Percentiles rank a stretch among this genome's conserved stretches.
Evolutionary conservation across 1,140 invertebrate genomes (phyloP).

Genomic region (Trichonephila inaurata): DNA sequence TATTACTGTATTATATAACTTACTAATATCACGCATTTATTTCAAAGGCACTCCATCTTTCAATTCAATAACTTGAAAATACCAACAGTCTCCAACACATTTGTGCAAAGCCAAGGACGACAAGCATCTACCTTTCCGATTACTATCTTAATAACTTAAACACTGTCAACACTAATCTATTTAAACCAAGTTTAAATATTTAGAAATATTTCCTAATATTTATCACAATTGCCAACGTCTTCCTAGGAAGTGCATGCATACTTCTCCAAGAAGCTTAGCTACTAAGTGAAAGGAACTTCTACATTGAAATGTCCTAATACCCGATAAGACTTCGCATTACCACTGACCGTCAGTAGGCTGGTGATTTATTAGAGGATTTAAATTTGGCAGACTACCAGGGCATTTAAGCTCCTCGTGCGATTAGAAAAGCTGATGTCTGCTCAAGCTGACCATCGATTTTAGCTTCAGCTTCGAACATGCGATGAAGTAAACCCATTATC

Average conservation of each 20-base stretch:
- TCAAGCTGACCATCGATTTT: constrained; percentile 30
- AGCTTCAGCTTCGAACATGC: neutral
- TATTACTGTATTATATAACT: too few species aligned
- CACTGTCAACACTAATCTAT: neutral
- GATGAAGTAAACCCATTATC: constrained; percentile 25
- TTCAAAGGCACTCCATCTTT: too few species aligned
- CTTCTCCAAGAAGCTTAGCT: neutral
- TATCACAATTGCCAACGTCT: constrained; percentile 2
- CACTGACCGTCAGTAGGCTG: constrained; percentile 15
- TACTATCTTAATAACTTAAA: neutral
- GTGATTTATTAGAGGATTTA: constrained; percentile 49
- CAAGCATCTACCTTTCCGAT: neutral
- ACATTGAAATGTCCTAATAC: constrained; percentile 39
- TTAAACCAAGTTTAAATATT: neutral
- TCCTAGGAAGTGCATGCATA: neutral
- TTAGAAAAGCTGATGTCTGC: constrained; percentile 33
- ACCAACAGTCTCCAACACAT: too few species aligned
- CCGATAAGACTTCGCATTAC: constrained; percentile 39
- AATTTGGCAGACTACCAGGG: constrained; percentile 31
- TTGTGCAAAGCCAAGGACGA: too few species aligned
- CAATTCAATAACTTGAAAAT: too few species aligned
- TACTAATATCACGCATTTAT: too few species aligned
- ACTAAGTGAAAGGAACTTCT: neutral
- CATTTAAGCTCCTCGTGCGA: constrained; percentile 16
- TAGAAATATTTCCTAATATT: neutral